A percentile compares a stretch with the other conserved stretches of the same genome.
Conservation (phyloP, 1,140 invertebrate genomes). For the Hyposmocoma kahamanoa region DNA sequence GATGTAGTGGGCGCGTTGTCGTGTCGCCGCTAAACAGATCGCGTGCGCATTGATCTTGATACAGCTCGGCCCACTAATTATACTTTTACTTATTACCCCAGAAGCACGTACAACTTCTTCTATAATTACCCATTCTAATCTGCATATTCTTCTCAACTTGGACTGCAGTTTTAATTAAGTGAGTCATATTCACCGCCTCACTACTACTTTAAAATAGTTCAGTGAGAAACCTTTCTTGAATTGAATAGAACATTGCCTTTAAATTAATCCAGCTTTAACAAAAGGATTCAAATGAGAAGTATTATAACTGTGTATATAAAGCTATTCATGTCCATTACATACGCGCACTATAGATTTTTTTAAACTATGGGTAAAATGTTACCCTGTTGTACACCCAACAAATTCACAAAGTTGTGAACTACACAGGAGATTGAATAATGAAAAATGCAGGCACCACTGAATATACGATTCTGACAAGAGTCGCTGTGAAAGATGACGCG, state of each 20-base stretch:
- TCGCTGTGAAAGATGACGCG: constrained; percentile 25
- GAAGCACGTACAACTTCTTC: not conserved
- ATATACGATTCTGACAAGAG: constrained; percentile 34
- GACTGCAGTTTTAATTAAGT: no score
- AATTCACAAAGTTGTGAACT: constrained; percentile 26
- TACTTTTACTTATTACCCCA: constrained; percentile 39
- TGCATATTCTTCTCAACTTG: not conserved
- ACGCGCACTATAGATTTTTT: constrained; percentile 6
- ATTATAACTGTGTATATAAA: no score
- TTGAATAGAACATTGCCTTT: no score
- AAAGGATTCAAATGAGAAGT: no score
- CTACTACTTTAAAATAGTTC: no score
- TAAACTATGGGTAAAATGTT: constrained; percentile 11
- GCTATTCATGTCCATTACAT: not conserved
- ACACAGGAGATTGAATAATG: constrained; percentile 39
- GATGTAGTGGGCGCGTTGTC: constrained; percentile 32
- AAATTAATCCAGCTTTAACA: no score
- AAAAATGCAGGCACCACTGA: constrained; percentile 46
- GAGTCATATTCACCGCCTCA: no score
- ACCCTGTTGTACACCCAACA: constrained; percentile 8
- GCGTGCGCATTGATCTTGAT: constrained; percentile 60
- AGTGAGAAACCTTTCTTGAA: no score
- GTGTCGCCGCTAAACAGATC: constrained; percentile 41
- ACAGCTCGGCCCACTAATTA: constrained; percentile 47
- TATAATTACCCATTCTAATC: not conserved